Percentiles rank a stretch among this genome's conserved stretches.
Conservation (phyloP, 2,888 invertebrate genomes). For the Apodemia zela region DNA sequence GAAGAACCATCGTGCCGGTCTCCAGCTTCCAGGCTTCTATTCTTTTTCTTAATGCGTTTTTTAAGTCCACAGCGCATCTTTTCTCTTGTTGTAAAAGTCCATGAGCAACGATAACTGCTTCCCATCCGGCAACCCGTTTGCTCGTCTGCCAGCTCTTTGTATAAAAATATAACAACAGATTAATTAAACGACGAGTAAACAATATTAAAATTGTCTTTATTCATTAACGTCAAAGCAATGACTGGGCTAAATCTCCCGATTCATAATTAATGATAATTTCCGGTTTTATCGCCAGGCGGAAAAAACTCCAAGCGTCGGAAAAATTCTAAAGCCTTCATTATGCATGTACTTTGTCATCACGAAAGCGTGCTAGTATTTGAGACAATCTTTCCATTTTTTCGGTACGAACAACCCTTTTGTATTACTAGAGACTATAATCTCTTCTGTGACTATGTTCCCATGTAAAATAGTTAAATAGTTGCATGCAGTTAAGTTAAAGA, state of each 20-base stretch:
- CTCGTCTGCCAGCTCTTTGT: no score
- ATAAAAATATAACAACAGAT: neutral
- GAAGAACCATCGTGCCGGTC: no score
- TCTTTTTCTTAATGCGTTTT: no score
- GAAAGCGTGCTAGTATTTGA: neutral
- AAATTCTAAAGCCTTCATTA: conserved; percentile 47
- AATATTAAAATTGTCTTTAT: conserved; percentile 36
- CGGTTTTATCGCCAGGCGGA: conserved; percentile 64
- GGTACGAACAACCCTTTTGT: conserved; percentile 6
- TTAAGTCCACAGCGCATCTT: no score
- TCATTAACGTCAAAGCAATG: conserved; percentile 56
- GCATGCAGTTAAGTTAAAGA: no score
- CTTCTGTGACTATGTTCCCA: neutral
- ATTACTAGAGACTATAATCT: neutral
- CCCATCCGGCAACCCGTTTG: no score
- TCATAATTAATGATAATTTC: conserved; percentile 80
- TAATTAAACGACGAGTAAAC: conserved; percentile 1
- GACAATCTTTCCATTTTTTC: conserved; percentile 4
- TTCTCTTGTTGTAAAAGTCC: no score
- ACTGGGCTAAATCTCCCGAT: conserved; percentile 51
- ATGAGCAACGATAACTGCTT: no score
- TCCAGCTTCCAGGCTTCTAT: no score
- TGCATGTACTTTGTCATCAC: conserved; percentile 11
- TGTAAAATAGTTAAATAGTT: no score
- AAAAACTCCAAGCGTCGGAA: conserved; percentile 60